Percentiles rank a stretch among this genome's conserved stretches.
Conservation (phyloP, 2,888 invertebrate genomes). For the Dryobotodes eremita region DNA sequence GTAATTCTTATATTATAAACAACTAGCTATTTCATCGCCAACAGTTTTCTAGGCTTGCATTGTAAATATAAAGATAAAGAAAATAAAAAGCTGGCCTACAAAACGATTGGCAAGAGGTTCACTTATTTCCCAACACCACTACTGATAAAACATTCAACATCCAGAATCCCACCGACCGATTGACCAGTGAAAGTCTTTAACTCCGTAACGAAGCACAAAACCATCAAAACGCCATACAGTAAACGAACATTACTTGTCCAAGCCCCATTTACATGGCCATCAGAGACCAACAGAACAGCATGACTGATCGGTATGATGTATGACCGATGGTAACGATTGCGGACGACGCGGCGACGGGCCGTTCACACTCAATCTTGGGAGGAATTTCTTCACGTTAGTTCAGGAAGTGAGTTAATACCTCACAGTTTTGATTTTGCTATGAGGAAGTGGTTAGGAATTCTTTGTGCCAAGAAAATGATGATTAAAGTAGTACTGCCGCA, state of each 20-base stretch:
- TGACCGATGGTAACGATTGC: conserved; percentile 29
- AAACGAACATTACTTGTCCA: conserved; percentile 18
- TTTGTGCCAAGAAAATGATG: conserved; percentile 6
- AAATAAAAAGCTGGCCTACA: too few relatives aligned
- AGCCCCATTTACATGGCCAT: conserved; percentile 29
- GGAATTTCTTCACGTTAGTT: conserved; percentile 45
- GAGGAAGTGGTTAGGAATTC: conserved; percentile 22
- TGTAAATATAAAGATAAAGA: too few relatives aligned
- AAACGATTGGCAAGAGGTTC: too few relatives aligned
- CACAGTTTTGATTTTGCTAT: conserved; percentile 50
- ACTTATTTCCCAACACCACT: neutral
- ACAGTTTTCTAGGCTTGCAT: neutral
- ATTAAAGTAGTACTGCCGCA: neutral
- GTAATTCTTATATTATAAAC: neutral
- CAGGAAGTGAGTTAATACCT: conserved; percentile 33
- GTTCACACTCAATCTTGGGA: conserved; percentile 52
- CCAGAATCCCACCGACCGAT: neutral
- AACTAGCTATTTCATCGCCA: too few relatives aligned
- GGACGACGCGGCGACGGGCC: neutral
- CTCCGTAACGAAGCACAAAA: conserved; percentile 3
- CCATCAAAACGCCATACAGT: conserved; percentile 28
- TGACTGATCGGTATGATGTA: conserved; percentile 42
- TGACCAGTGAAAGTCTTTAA: conserved; percentile 7
- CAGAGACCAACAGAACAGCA: conserved; percentile 5
- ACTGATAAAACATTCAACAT: neutral